Base-by-base conservation (phyloP, 1,140 invertebrate genomes). In the Alviniconcha marisindica region DNA sequence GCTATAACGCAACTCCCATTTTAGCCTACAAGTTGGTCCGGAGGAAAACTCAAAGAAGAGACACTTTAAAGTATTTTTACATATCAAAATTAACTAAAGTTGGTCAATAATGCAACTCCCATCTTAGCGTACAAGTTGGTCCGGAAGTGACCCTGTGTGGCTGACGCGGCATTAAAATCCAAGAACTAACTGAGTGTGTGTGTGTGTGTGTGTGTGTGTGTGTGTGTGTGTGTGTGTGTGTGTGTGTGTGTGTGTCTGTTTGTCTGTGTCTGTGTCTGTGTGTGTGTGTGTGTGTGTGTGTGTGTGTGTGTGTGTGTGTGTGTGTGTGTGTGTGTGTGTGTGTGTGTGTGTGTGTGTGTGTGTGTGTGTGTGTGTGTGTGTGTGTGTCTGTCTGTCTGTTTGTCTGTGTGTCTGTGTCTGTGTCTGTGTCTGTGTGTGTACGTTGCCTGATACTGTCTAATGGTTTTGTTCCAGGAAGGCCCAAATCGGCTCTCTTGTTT, bases 341-440 rank as follows among this genome's bases (percentile, higher is more conserved):
- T 86, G 84, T 86, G 84, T 88, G 83, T 87, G 86, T 88, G 86
- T 87, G 71, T 87, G 86, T 88, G 82, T 87, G 86, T 87, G 86
- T 86, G 76, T 87, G 76, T 88, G 83, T 83, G 83, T 88, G 78
- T 81, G 63, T 88, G 80, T 88, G 73, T 94, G 40, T 40, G 88
- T 88, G 88, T 88, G 87, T 85, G 86, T 84, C 73, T 83, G 77
- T 77, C 18, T 73, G 33, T 31, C 18, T 21, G 40, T 5, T 18
- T 24, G 69, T 38, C 15, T 73, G 40, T 38, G 33, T 5, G 33
- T 38, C 18, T 10, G 33, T 42, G 69, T 4, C 18, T 73, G 33
- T 40, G 69, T 36, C 15, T 5, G 40, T 38, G 33, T 73, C n/a
- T 73, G 21, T 73, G 33, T 73, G 69, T 42, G 40, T 73, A 15